Base-by-base conservation (phyloP, 2,888 invertebrate species). In the Plebejus argus region DNA sequence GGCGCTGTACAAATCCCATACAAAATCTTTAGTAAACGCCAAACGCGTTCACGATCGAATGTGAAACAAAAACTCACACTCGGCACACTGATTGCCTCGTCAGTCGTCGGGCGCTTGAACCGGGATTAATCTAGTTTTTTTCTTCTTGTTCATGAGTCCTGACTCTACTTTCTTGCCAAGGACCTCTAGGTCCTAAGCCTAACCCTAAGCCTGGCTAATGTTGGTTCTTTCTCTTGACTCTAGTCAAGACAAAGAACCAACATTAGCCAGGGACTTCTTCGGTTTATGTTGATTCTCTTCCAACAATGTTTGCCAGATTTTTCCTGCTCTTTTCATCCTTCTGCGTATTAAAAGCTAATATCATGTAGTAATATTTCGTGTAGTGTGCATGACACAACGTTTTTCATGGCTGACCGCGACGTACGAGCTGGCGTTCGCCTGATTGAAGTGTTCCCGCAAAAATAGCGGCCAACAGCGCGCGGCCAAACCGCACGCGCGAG, bases 361-460 rank as follows among this genome's bases (percentile, higher is more conserved):
- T n/a, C n/a, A n/a, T n/a, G n/a, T n/a, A 12, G 12, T 28, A 66
- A 66, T 12, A 28, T 28, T 66, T 66, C 15, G 66, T 15, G 28
- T 18, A 28, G 28, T 33, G 66, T 18, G 2, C 28, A 12, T 66
- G 66, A 66, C 66, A 33, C 66, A 28, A 28, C 66, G 66, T 66
- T 66, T 28, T 66, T 66, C 66, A 72, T 45, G 72, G 72, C 72
- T 39, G 7, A 72, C 72, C 72, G 72, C 72, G 72, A 72, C 72
- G 20, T 49, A 45, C 49, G 49, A 45, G 39, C 72, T 23, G 23
- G 18, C 5, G 49, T 53, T 18, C 74, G 74, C 45, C 49, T 90
- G 90, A 91, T 91, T 90, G 90, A 90, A 89, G 89, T 84, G 85
- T 81, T 66, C 85, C 90, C 89, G 85, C 91, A 90, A 90, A 91